Conservation (phyloP, 2,797 vertebrate genomes). For the Rhabdomys pumilio region DNA sequence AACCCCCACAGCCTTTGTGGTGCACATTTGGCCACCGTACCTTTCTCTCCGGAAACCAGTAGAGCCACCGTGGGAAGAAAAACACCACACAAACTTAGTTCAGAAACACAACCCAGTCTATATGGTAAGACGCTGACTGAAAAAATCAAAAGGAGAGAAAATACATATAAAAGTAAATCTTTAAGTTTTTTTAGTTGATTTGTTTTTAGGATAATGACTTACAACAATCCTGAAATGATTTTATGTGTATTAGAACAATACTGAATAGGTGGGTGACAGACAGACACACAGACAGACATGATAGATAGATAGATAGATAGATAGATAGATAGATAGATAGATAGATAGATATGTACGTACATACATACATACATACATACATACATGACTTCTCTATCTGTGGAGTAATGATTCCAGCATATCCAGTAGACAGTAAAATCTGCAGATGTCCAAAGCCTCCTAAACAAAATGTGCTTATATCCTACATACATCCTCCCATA, state of each 20-base stretch:
- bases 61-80: too few species aligned
- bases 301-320: neutral
- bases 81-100: too few species aligned
- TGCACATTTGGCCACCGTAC: too few species aligned
- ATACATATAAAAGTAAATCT: neutral
- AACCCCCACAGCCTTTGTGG: too few species aligned
- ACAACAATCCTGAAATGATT: constrained; percentile 14
- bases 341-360: neutral
- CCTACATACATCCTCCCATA: neutral
- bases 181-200: constrained; percentile 45
- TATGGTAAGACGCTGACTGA: neutral
- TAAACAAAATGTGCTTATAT: neutral
- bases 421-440: neutral
- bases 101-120: neutral
- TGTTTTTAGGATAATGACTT: neutral
- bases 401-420: neutral
- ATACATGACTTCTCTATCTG: neutral
- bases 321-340: neutral
- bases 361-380: neutral
- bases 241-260: neutral
- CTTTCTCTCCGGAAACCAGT: too few species aligned
- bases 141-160: neutral
- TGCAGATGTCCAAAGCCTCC: neutral
- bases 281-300: neutral
- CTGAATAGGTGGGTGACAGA: neutral